A percentile compares a stretch with the other conserved stretches of the same genome.
Conservation (phyloP, 2,797 vertebrate species). For the Myiotriccus ornatus region DNA sequence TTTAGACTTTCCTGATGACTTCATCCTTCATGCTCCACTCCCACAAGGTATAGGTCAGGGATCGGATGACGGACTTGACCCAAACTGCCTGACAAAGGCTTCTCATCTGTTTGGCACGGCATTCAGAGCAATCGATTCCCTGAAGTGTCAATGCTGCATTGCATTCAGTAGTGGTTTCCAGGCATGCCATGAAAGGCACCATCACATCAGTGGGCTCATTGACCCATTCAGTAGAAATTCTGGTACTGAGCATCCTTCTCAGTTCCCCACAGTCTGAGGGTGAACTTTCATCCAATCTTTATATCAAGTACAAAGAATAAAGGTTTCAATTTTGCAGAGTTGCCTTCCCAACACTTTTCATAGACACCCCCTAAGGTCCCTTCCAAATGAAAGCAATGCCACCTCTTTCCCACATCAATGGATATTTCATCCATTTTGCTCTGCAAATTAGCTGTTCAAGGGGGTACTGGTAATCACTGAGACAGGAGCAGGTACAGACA, state of each 20-base stretch:
- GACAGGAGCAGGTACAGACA: background rate
- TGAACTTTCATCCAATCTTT: background rate
- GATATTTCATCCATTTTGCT: background rate
- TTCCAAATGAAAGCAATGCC: background rate
- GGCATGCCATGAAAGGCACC: background rate
- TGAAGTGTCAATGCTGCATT: background rate
- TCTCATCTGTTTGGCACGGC: constrained; percentile 25
- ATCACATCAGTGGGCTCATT: background rate
- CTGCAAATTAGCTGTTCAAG: background rate
- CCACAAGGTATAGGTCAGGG: background rate
- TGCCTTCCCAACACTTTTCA: background rate
- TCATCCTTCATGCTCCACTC: background rate
- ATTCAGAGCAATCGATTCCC: constrained; percentile 21
- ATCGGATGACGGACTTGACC: background rate
- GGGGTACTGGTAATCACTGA: background rate
- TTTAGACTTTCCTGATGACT: constrained; percentile 42
- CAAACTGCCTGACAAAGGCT: constrained; percentile 39
- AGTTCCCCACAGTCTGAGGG: background rate
- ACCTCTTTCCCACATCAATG: background rate
- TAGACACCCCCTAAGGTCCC: background rate
- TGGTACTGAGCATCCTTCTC: background rate
- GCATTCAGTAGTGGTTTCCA: constrained; percentile 6
- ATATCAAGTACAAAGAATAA: background rate
- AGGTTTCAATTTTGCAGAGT: background rate
- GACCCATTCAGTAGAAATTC: background rate